phyloP scores from a whole-genome alignment of 2,797 vertebrate genomes.

The Pipistrellus nathusii region DNA sequence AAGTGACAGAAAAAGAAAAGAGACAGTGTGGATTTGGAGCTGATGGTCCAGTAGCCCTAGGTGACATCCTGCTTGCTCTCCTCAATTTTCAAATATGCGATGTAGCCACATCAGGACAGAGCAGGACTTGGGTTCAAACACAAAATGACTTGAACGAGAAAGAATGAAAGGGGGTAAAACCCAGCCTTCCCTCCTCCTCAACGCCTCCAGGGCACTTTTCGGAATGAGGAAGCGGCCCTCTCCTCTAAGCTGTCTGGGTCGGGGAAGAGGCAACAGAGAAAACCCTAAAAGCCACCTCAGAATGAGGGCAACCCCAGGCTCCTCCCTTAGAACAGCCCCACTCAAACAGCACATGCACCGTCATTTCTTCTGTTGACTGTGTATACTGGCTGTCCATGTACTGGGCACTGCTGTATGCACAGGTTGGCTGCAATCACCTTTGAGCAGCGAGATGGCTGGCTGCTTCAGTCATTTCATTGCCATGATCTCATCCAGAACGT shows the following conservation, averaged over 20 bases:
- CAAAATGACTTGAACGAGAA: background rate
- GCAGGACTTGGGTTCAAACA: conserved; percentile 16
- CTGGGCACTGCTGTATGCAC: background rate
- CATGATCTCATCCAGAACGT: background rate
- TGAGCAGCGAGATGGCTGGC: background rate
- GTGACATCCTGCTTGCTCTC: background rate
- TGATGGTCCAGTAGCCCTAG: background rate
- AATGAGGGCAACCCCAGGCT: background rate
- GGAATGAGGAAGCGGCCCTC: background rate
- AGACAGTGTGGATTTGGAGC: background rate
- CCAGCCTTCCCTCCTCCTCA: background rate
- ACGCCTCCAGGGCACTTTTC: background rate
- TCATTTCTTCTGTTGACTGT: background rate
- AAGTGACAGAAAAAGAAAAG: background rate
- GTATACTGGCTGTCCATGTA: background rate
- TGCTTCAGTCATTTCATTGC: background rate
- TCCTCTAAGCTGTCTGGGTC: background rate
- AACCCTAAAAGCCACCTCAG: background rate
- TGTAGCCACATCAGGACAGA: background rate
- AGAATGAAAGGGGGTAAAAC: conserved; percentile 31
- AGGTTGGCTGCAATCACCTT: background rate
- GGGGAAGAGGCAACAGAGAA: background rate
- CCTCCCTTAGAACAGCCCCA: background rate
- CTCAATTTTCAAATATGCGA: background rate
- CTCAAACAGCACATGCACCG: background rate